Evolutionary conservation across 2,797 vertebrate genomes (phyloP).

Genomic region (Heliangelus exortis): DNA sequence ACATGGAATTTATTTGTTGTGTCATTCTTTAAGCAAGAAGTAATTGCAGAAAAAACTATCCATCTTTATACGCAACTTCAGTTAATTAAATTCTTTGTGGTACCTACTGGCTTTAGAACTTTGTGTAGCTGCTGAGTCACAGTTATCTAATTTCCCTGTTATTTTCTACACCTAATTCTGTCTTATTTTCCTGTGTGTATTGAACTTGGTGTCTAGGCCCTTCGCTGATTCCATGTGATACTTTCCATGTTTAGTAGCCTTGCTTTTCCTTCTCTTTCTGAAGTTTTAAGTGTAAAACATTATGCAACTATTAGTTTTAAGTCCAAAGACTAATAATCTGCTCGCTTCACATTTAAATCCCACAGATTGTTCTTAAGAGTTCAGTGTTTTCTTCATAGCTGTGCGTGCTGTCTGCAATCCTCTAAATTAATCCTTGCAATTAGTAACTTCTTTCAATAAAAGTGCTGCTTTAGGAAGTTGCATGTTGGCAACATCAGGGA

Average conservation of each 20-base stretch:
- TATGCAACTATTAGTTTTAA: background rate
- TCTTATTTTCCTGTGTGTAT: slow-evolving; percentile 14
- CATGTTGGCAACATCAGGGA: background rate
- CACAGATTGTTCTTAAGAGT: background rate
- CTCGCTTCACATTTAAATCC: background rate
- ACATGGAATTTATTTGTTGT: slow-evolving; percentile 2
- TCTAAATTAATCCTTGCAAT: background rate
- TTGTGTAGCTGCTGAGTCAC: background rate
- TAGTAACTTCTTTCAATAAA: background rate
- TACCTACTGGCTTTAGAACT: background rate
- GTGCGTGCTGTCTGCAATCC: background rate
- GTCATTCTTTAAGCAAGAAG: background rate
- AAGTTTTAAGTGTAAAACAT: background rate
- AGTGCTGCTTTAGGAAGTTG: background rate
- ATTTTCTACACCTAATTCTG: slow-evolving; percentile 33
- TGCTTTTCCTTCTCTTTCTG: background rate
- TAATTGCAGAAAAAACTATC: background rate
- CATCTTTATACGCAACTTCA: background rate
- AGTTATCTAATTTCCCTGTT: background rate
- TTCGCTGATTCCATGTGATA: background rate
- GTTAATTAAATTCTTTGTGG: slow-evolving; percentile 14
- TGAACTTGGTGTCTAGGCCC: background rate
- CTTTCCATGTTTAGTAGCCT: background rate
- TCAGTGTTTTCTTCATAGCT: background rate
- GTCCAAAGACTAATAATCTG: background rate